Base-by-base conservation (phyloP, 2,113 vertebrate genomes). In the Pachyramphus minor region DNA sequence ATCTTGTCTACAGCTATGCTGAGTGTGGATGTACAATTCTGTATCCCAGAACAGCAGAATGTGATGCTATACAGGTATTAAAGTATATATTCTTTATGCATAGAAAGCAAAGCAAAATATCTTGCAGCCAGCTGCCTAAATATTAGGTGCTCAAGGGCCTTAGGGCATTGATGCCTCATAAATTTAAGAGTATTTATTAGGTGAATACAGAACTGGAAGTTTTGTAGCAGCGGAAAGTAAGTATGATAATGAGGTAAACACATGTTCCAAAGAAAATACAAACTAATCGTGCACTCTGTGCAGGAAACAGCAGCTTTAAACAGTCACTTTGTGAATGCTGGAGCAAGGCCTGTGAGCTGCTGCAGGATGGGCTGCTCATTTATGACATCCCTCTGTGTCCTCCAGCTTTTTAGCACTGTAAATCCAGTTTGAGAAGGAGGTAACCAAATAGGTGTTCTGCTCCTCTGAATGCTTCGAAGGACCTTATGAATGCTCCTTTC, bases 231-330 rank as follows among this genome's bases (percentile, higher is more conserved):
- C 44, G 90, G 87, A 90, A 95, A 93, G 53, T 67, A 74, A 76
- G 58, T 58, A 90, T 50, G 78, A 83, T 94, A 93, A 97, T 86
- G 95, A 94, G 33, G 87, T 90, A 94, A 97, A 91, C 94, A 96
- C 60, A 95, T 91, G 89, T 90, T 84, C 78, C 95, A 84, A 73
- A 89, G 89, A 90, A 93, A 91, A 85, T 31, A 67, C 2, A 9
- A 69, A 39, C 53, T 87, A 66, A 79, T 83, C 0, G 1, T 72
- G 62, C 2, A 4, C 41, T 75, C 62, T 76, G 24, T 62, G 79
- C 59, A 91, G 79, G 87, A 88, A 89, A 93, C 12, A 67, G 87
- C 82, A 81, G 79, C 56, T 86, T 94, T 81, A 84, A 96, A 76
- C 59, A 74, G 71, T 63, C 44, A 12, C 23, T 59, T 77, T n/a